Conservation (phyloP, 2,797 vertebrate species). For the Typhlichthys subterraneus region DNA sequence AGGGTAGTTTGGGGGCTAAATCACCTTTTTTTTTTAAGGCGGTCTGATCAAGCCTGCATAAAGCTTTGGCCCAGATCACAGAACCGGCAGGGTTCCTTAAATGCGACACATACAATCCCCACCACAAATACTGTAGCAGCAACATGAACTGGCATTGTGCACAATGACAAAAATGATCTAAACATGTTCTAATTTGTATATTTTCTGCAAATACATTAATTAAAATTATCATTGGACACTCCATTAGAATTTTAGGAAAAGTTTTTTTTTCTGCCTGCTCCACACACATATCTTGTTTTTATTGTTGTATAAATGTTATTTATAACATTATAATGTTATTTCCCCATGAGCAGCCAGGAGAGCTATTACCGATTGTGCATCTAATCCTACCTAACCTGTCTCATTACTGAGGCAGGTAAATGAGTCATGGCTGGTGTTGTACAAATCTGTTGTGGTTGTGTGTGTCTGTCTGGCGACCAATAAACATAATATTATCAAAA, state of each 20-base stretch:
- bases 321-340: conserved; percentile 10
- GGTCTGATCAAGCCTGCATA: conserved; percentile 52
- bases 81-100: conserved; percentile 54
- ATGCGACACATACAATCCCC: conserved; percentile 5
- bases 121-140: conserved; percentile 25
- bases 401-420: conserved; percentile 46
- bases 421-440: conserved; percentile 38
- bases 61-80: conserved; percentile 16
- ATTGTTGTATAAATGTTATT: conserved; percentile 74
- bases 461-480: conserved; percentile 44
- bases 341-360: conserved; percentile 62
- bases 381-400: conserved; percentile 39
- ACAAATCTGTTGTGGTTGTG: conserved; percentile 49
- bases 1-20: conserved; percentile 74
- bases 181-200: conserved; percentile 60
- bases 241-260: conserved; percentile 52
- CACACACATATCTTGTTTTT: conserved; percentile 60
- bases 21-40: conserved; percentile 65
- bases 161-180: conserved; percentile 45
- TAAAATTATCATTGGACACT: conserved; percentile 47
- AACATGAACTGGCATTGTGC: conserved; percentile 9
- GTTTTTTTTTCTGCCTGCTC: conserved; percentile 58
- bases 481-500: conserved; percentile 3
- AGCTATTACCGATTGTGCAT: conserved; percentile 58
- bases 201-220: conserved; percentile 31